Base-by-base conservation (phyloP, 1,140 invertebrate species). In the Drosophila nigromelanica region DNA sequence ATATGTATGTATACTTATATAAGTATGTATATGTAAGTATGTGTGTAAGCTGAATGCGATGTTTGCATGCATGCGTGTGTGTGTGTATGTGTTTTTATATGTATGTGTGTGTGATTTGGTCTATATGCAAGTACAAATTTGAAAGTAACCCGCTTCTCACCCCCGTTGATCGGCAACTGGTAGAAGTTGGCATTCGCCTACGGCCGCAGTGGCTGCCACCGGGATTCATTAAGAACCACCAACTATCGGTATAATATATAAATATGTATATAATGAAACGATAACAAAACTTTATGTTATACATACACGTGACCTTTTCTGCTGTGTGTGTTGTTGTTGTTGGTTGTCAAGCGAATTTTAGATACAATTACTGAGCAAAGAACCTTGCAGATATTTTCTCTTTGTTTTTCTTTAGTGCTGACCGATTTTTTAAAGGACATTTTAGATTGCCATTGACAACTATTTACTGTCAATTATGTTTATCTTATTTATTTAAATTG, bases 71-170 rank as follows among this genome's bases (percentile, higher is more conserved):
- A 18, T 55, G 35, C 47, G 39, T 45, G 12, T 60, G 27, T 47
- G 33, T 54, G 43, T 70, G 40, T 48, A 30, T 77, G 18, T 52
- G n/a, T 50, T 18, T 42, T 7, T 59, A 33, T 51, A 15, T 54
- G 18, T 56, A 24, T 67, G 18, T 66, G 39, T 63, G 52, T 61
- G 37, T 73, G 37, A 85, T 86, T 86, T 87, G 82, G 81, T 87
- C 78, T 86, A 82, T 87, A 86, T 86, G 81, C 81, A 86, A 86
- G 81, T 86, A 86, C 68, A 76, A 87, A 78, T 78, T 89, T 79
- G 76, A 89, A 87, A 89, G 83, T 89, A 89, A 89, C 83, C 83
- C 79, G 79, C 83, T 83, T 79, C 71, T 81, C 82, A 85, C 82
- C 82, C 82, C 80, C 76, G 76, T 76, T 78, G 76, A 78, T 78